phyloP scores from a whole-genome alignment of 2,797 vertebrate species.

The Micromesistius poutassou region DNA sequence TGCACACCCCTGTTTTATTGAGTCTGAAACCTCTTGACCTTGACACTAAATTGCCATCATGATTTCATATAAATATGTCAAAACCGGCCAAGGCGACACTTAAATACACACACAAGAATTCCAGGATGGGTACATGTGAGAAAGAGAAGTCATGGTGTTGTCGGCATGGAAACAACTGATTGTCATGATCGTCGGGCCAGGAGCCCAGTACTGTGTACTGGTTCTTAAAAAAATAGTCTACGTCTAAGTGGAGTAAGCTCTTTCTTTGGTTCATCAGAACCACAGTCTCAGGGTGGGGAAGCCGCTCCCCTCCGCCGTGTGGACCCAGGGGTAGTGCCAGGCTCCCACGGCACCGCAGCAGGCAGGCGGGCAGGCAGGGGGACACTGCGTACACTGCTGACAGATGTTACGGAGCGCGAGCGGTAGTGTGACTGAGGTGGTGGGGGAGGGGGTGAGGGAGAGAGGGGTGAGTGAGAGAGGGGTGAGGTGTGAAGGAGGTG shows the following conservation, averaged over 20 bases:
- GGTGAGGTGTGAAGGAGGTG: neutral
- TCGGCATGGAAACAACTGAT: neutral
- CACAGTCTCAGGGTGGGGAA: neutral
- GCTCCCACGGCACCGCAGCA: neutral
- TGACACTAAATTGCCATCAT: neutral
- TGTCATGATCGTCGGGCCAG: neutral
- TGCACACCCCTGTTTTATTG: neutral
- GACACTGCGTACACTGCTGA: neutral
- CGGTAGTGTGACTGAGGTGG: neutral
- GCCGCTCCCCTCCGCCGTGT: neutral
- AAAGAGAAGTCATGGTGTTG: neutral
- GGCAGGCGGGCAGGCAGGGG: no score
- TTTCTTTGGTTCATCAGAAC: slow-evolving; percentile 4
- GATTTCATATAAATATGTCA: slow-evolving; percentile 10
- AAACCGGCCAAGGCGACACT: slow-evolving; percentile 8
- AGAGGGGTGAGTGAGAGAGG: neutral
- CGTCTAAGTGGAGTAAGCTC: neutral
- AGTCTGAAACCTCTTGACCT: neutral
- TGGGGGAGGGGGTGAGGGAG: neutral
- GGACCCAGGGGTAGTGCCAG: neutral
- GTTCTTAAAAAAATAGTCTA: neutral
- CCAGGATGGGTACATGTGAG: neutral
- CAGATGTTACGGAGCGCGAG: neutral
- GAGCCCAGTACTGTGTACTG: neutral
- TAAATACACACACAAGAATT: slow-evolving; percentile 3